Conservation (phyloP, 2,113 vertebrate genomes). For the Sminthopsis crassicaudata region DNA sequence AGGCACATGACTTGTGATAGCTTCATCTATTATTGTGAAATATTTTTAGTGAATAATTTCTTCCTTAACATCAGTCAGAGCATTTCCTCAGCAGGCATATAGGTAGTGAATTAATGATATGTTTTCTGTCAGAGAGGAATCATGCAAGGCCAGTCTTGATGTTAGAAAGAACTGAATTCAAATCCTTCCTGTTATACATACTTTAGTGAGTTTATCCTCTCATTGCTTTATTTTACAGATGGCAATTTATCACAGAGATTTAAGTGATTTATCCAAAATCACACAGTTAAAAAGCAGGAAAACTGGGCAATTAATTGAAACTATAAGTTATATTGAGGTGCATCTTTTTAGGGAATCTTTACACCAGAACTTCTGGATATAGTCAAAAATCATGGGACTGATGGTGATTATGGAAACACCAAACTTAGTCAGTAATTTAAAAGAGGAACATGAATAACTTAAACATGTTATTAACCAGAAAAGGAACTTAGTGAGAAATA, state of each 20-base stretch:
- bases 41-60: constrained; percentile 4
- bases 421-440: too few species aligned
- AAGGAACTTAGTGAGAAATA: too few species aligned
- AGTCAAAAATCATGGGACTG: background rate
- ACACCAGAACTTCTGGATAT: background rate
- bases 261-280: too few species aligned
- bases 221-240: too few species aligned
- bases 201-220: background rate
- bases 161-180: background rate
- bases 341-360: background rate
- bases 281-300: too few species aligned
- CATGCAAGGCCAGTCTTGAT: background rate
- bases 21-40: background rate
- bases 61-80: background rate
- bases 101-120: background rate
- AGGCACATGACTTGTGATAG: background rate
- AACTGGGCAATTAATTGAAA: background rate
- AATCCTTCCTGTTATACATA: background rate
- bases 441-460: too few species aligned
- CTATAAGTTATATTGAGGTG: background rate
- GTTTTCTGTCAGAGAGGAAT: background rate
- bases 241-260: too few species aligned
- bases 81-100: background rate
- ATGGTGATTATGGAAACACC: background rate
- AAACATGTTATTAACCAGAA: too few species aligned